These are phyloP conservation scores for Lasioglossum calceatum DNA, from an alignment of 2,888 invertebrate genomes.

Conservation along the genomic window DNA sequence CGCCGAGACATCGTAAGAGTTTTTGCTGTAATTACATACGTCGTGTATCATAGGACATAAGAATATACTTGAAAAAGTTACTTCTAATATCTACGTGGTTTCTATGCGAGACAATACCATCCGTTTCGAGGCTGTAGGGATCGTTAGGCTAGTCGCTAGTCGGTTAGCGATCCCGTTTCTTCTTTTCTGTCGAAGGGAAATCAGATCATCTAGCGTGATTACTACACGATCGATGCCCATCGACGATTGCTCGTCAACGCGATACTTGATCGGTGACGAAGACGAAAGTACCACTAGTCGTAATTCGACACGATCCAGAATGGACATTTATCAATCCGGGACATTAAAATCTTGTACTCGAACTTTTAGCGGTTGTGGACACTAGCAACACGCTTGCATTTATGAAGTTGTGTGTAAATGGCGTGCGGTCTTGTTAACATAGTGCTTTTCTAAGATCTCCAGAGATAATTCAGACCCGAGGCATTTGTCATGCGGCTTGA, in stretches of 20 bases:
- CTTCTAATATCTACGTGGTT: constrained; percentile 34
- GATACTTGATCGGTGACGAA: neutral
- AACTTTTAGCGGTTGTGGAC: neutral
- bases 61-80: neutral
- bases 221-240: neutral
- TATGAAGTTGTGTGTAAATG: neutral
- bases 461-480: neutral
- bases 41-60: neutral
- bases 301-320: neutral
- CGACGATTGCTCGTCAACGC: neutral
- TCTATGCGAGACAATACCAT: constrained; percentile 23
- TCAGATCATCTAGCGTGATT: neutral
- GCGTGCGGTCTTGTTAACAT: neutral
- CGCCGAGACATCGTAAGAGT: neutral
- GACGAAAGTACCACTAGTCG: neutral
- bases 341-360: neutral
- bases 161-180: neutral
- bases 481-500: neutral
- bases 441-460: neutral
- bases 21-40: constrained; percentile 1
- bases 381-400: neutral
- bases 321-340: neutral
- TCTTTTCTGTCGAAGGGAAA: neutral
- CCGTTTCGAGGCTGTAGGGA: neutral
- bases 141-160: neutral